Base-by-base conservation (phyloP, 2,797 vertebrate genomes). In the Phyllotis vaccarum region DNA sequence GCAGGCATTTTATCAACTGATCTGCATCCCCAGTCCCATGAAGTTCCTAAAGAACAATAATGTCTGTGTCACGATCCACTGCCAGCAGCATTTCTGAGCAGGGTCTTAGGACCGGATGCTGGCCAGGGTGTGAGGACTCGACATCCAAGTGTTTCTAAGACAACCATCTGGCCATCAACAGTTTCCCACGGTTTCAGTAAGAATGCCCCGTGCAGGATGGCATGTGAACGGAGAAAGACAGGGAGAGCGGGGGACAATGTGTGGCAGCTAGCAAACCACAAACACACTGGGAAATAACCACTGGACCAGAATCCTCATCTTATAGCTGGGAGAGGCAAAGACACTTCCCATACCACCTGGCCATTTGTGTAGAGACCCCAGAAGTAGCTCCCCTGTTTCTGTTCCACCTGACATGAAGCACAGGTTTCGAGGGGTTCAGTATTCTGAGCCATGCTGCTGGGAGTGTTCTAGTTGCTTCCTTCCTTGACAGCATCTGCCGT, bases 41-140 rank as follows among this genome's bases (percentile, higher is more conserved):
- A 82, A 91, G 70, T 72, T 68, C 62, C 90, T 52, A 62, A 62
- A 60, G 46, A 81, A 85, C 43, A 86, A 46, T 34, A 49, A 66
- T 9, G 68, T 64, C 66, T 24, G 86, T 54, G 76, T 81, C 12
- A 58, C 7, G 34, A 37, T 31, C 60, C 66, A 40, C 46, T 10
- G 81, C 58, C 80, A 56, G 46, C 1, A 34, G 87, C 60, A n/a
- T 16, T 40, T 92, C 81, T 80, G 13, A 17, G 52, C 56, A 66
- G 91, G 49, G 2, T 27, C 68, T 29, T 82, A 12, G 66, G 76
- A 70, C 86, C 17, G 27, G 76, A 75, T 52, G 60, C 31, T 1
- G 83, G 78, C 92, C 85, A 43, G 68, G 60, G 86, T 43, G 31
- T 89, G 29, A 70, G 90, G 24, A 34, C 16, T 80, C 70, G 17